Evolutionary conservation across 2,797 vertebrate genomes (phyloP), one percentile per base, ranked within the genome.

Genomic region (Chiloscyllium punctatum): DNA sequence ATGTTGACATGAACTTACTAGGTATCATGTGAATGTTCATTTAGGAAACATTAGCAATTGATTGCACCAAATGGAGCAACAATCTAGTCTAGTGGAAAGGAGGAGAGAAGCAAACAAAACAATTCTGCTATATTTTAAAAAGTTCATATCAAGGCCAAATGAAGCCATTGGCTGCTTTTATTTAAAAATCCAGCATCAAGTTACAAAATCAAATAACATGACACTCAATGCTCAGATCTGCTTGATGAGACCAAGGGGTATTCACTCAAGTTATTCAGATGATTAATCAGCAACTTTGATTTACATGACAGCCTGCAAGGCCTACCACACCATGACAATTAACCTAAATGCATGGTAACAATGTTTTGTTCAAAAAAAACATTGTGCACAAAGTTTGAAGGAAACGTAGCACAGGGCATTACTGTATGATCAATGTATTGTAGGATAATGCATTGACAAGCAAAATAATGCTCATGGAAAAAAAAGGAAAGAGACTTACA

Each of bases 401-500:
- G 74, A 16, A 79, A 16, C 33, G 79, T 37, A 9, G 33, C 25
- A 53, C 42, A 87, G 84, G 4, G n/a, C 11, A 79, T 7, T 86
- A 90, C 11, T 94, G 69, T 4, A 23, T 30, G 1, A 30, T 30
- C 5, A 53, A 27, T 74, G 69, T 62, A 62, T 9, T 9, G 57
- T 25, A 0, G 4, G 68, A 72, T 51, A 4, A 8, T 69, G 68
- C 37, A 94, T 51, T 42, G 16, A 72, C 8, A 51, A 30, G 0
- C 2, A 95, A 15, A 33, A 53, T 74, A 74, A 7, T 25, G 8
- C 2, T 15, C 25, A 95, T 48, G 42, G 42, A 48, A 48, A 48
- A 48, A 72, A 0, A 94, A 94, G 27, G 57, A 95, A 96, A 95
- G 97, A 62, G 57, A 98, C 98, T 98, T 96, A 98, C 98, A 94